A percentile compares a stretch with the other conserved stretches of the same genome.
Conservation (phyloP, 2,888 invertebrate species). For the Litoditis marina region DNA sequence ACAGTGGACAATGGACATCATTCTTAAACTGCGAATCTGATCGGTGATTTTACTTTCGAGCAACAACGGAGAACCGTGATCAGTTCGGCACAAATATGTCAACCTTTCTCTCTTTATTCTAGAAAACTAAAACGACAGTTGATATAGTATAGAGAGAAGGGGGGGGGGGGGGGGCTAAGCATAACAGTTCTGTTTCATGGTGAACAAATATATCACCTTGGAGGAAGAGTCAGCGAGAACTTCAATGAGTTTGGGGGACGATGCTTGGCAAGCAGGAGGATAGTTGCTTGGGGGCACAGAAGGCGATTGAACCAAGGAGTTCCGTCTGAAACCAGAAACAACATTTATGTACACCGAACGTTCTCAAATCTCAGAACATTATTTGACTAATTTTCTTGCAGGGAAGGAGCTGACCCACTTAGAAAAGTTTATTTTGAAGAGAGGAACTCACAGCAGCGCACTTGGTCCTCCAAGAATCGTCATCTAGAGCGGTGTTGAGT, state of each 20-base stretch:
- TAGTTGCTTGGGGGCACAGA: slow-evolving; percentile 95
- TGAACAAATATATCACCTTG: slow-evolving; percentile 33
- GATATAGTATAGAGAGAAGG: too few relatives aligned
- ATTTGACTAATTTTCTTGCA: too few relatives aligned
- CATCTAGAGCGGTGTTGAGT: slow-evolving; percentile 83
- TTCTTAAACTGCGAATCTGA: too few relatives aligned
- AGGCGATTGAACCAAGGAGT: slow-evolving; percentile 81
- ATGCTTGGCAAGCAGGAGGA: slow-evolving; percentile 95
- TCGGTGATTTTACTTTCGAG: too few relatives aligned
- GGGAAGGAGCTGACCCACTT: too few relatives aligned
- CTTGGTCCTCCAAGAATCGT: slow-evolving; percentile 98
- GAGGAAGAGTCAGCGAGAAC: slow-evolving; percentile 90
- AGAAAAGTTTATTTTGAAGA: neutral
- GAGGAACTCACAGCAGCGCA: slow-evolving; percentile 65
- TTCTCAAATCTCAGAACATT: neutral
- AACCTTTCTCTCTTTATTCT: too few relatives aligned
- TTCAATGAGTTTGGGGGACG: slow-evolving; percentile 92
- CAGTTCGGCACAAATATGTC: too few relatives aligned
- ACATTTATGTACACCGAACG: neutral
- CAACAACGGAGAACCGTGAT: too few relatives aligned
- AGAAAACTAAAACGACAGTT: too few relatives aligned
- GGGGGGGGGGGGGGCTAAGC: too few relatives aligned
- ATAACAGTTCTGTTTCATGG: slow-evolving; percentile 73
- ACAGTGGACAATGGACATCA: too few relatives aligned
- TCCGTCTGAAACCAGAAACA: slow-evolving; percentile 31